Evolutionary conservation across 2,113 vertebrate genomes (phyloP).

Genomic region (Periophthalmodon schlosseri): DNA sequence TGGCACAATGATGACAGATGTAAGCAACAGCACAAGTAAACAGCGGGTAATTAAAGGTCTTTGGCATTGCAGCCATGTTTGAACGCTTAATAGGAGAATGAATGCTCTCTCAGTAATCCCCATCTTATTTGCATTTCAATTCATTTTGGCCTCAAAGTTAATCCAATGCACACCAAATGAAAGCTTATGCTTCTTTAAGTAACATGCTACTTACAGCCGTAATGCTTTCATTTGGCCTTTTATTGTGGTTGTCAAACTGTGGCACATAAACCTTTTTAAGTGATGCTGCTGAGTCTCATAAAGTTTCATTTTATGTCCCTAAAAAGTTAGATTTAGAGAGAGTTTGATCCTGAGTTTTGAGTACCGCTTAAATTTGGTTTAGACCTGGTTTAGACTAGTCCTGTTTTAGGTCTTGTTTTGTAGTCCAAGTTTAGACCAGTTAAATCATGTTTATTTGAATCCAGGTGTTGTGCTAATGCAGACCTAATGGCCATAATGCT

Average conservation of each 20-base stretch:
- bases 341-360: background rate
- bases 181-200: conserved; percentile 63
- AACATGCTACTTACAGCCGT: conserved; percentile 37
- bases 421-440: no score
- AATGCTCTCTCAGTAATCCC: conserved; percentile 79
- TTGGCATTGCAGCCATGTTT: conserved; percentile 49
- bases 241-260: background rate
- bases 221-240: conserved; percentile 37
- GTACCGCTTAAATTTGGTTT: background rate
- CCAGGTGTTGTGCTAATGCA: no score
- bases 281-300: background rate
- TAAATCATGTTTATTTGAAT: no score
- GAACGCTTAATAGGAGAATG: conserved; percentile 66
- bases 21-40: conserved; percentile 31
- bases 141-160: conserved; percentile 67
- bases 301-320: background rate
- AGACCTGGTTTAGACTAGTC: no score
- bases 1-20: conserved; percentile 20
- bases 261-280: background rate
- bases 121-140: conserved; percentile 81
- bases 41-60: conserved; percentile 49
- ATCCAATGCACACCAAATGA: conserved; percentile 68
- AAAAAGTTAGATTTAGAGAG: background rate
- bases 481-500: no score
- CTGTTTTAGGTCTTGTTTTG: background rate